Evolutionary conservation across 2,888 invertebrate species (phyloP).

Genomic region (Drosophila percnosoma): DNA sequence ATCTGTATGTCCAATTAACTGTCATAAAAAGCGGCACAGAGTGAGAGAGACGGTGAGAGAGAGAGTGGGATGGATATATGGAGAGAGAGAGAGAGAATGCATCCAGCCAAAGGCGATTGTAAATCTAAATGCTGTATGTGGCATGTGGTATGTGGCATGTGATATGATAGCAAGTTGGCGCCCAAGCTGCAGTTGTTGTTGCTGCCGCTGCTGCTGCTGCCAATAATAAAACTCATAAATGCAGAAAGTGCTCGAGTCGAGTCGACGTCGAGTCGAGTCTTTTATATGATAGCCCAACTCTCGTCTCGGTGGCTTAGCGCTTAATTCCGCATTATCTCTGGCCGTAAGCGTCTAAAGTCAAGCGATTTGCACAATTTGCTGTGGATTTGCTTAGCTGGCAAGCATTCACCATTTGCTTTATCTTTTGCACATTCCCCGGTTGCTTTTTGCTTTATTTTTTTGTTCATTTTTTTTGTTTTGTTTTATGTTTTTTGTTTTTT

Average conservation of each 20-base stretch:
- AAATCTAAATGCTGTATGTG: conserved; percentile 61
- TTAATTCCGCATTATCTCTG: conserved; percentile 64
- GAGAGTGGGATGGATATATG: neutral
- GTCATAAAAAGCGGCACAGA: conserved; percentile 59
- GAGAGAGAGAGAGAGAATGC: conserved; percentile 3
- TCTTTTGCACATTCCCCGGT: neutral
- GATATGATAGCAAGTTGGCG: conserved; percentile 27
- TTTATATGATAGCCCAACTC: conserved; percentile 54
- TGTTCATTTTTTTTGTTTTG: neutral
- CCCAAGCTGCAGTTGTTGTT: conserved; percentile 19
- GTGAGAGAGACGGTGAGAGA: neutral
- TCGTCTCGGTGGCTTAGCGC: conserved; percentile 20
- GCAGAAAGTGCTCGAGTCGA: conserved; percentile 46
- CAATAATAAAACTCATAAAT: conserved; percentile 62
- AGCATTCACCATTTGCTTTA: conserved; percentile 2
- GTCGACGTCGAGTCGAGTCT: conserved; percentile 19
- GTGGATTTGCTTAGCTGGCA: conserved; percentile 34
- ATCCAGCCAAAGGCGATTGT: conserved; percentile 52
- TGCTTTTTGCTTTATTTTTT: conserved; percentile 7
- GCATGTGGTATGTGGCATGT: neutral
- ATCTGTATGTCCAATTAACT: conserved; percentile 74
- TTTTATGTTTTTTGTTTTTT: conserved; percentile 2
- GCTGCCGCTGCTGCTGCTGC: conserved; percentile 3
- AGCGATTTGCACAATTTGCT: conserved; percentile 40
- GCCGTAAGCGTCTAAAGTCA: conserved; percentile 59